These are phyloP conservation scores for Stratiomys singularior DNA, from an alignment of 2,888 invertebrate species.

Conservation along the genomic window DNA sequence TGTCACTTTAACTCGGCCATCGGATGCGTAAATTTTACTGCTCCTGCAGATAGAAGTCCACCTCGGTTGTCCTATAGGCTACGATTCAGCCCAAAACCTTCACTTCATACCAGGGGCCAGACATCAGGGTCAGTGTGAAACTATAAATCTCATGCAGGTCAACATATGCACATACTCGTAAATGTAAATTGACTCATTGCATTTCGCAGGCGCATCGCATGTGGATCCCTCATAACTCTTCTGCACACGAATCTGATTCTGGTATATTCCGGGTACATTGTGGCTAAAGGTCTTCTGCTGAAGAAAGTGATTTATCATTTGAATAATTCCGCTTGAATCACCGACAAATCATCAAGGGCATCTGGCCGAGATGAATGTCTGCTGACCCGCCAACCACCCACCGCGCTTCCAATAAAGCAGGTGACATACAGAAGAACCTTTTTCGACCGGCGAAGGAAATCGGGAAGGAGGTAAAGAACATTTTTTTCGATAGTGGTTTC, in stretches of 20 bases:
- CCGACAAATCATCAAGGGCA: neutral
- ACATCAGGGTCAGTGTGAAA: neutral
- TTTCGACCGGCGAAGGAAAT: neutral
- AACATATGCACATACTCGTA: neutral
- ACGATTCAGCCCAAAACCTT: neutral
- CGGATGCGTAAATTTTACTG: no score
- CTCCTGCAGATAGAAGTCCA: no score
- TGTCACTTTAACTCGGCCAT: no score
- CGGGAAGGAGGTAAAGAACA: neutral
- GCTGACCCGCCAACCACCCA: neutral
- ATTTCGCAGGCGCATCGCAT: neutral
- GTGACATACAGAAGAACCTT: neutral
- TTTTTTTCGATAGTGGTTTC: neutral
- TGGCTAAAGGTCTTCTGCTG: neutral
- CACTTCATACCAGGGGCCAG: neutral
- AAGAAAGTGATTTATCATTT: conserved; percentile 24
- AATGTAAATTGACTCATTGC: neutral
- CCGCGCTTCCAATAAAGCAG: neutral
- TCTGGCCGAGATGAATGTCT: neutral
- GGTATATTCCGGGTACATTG: neutral
- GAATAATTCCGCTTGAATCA: neutral
- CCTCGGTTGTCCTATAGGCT: no score
- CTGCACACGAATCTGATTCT: neutral
- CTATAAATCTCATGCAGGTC: neutral
- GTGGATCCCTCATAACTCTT: no score